Evolutionary conservation across 2,797 vertebrate species (phyloP).

Genomic region (Xiphophorus birchmanni): DNA sequence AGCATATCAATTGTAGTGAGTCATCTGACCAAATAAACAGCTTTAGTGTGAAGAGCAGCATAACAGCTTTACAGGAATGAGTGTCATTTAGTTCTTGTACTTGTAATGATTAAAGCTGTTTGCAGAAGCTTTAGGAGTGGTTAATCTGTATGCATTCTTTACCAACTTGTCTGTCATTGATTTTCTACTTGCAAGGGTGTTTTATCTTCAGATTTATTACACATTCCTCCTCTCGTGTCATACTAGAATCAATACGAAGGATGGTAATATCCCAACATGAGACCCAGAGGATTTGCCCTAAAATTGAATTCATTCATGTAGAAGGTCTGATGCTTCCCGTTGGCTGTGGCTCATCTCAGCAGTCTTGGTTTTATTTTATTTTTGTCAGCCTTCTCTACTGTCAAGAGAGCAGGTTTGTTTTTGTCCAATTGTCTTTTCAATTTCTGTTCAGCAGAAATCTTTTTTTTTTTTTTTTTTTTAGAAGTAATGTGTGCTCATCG

Average conservation of each 20-base stretch:
- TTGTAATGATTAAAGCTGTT: constrained; percentile 37
- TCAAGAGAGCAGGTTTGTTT: constrained; percentile 22
- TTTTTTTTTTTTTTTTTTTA: not conserved
- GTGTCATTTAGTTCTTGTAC: constrained; percentile 23
- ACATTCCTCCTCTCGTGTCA: constrained; percentile 27
- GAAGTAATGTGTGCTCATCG: constrained; percentile 47
- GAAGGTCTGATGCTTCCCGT: constrained; percentile 16
- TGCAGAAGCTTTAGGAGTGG: constrained; percentile 17
- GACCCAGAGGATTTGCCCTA: constrained; percentile 14
- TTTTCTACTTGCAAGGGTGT: constrained; percentile 31
- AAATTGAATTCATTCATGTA: constrained; percentile 35
- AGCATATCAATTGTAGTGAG: not conserved
- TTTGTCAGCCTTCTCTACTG: constrained; percentile 11
- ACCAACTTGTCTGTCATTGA: constrained; percentile 30
- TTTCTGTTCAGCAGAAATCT: constrained; percentile 25
- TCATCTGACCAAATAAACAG: constrained; percentile 1
- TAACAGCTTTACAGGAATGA: constrained; percentile 13
- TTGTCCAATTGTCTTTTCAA: constrained; percentile 8
- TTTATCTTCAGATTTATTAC: constrained; percentile 29
- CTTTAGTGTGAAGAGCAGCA: not conserved
- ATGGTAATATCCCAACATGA: constrained; percentile 18
- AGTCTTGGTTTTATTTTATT: constrained; percentile 13
- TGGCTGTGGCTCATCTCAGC: constrained; percentile 19
- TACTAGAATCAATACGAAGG: constrained; percentile 34
- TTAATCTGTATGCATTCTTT: constrained; percentile 31